phyloP scores from a whole-genome alignment of 2,113 vertebrate genomes.

The Macquaria australasica region DNA sequence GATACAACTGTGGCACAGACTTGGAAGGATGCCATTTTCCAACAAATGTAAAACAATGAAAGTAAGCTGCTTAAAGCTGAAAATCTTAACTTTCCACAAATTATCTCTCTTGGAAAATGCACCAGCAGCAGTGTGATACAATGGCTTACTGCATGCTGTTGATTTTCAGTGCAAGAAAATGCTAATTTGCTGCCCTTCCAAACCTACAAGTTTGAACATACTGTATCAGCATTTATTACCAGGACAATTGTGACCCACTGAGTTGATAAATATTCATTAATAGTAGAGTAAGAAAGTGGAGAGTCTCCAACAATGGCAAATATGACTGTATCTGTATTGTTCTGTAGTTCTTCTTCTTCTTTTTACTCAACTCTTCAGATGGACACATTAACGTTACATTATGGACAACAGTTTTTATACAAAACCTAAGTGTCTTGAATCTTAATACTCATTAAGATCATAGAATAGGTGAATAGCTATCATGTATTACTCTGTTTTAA shows the following conservation, averaged over 20 bases:
- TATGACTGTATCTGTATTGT: neutral
- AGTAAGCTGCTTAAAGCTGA: neutral
- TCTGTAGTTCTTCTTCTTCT: neutral
- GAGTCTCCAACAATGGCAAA: neutral
- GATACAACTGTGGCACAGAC: neutral
- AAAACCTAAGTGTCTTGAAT: neutral
- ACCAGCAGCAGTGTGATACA: conserved; percentile 1
- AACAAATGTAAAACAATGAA: neutral
- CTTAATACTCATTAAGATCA: neutral
- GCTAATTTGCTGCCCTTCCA: conserved; percentile 1
- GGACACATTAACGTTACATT: neutral
- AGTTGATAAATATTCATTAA: conserved; percentile 18
- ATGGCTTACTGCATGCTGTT: neutral
- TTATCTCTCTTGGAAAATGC: conserved; percentile 2
- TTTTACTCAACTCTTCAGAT: neutral
- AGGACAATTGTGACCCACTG: neutral
- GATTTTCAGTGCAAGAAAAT: neutral
- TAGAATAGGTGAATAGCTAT: neutral
- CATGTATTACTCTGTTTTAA: neutral
- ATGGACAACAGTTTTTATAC: neutral
- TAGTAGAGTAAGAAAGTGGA: neutral
- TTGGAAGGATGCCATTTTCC: neutral
- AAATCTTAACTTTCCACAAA: conserved; percentile 2
- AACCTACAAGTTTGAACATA: neutral
- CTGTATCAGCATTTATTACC: neutral